Base-by-base conservation (phyloP, 1,140 invertebrate genomes). In the Helicoverpa armigera region DNA sequence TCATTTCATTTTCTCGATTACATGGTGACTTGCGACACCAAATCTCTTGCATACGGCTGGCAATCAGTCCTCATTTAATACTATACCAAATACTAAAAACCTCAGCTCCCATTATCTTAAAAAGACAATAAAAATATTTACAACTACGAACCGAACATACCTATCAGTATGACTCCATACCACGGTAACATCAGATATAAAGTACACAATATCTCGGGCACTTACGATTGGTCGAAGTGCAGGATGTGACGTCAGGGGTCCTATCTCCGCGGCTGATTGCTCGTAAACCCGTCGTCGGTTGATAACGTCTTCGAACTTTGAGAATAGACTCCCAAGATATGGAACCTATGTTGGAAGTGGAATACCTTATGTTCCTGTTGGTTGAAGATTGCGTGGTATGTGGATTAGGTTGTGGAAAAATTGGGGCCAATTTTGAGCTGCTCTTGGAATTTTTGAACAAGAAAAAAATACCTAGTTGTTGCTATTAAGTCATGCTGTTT, bases 191-290 rank as follows among this genome's bases (percentile, higher is more conserved):
- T 23, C 65, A 70, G 53, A 70, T 69, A 79, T 79, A 79, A 79
- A 79, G 70, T 74, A 58, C 35, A 60, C 65, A 70, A 70, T 79
- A 79, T 79, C 51, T 79, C 63, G 76, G 76, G 76, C 63, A 79
- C 80, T 81, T 80, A 54, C 67, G 77, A 83, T 82, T 86, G 83
- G 77, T 75, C 67, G 79, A 85, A 77, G 78, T 82, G 81, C 79
- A 61, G 88, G 89, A 88, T 73, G 87, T 88, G 86, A 89, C 86
- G 87, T 88, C 85, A 86, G 82, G 77, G 51, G 82, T 80, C 83
- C 78, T 90, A 89, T 91, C 87, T 84, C 80, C 56, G 50, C 61
- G 67, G 83, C 82, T 87, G 87, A 90, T 89, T 89, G 87, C 88
- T 89, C 88, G 85, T 90, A 90, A 91, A 90, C 84, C 83, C 84